These are phyloP conservation scores for Corythoichthys intestinalis DNA, from an alignment of 2,113 vertebrate species.

Conservation along the genomic window DNA sequence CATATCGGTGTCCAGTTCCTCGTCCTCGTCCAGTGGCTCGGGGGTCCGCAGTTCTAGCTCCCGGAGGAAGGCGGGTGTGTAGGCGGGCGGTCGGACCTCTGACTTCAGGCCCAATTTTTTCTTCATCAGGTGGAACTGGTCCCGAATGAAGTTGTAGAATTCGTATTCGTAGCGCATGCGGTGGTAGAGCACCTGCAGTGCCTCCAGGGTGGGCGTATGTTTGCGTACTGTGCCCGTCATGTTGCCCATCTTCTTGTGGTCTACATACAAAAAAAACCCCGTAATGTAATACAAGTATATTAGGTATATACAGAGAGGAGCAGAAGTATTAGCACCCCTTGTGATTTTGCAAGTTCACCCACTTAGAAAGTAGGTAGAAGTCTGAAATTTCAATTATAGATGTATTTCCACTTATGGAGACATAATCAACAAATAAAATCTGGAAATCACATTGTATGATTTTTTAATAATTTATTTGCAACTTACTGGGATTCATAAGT, in stretches of 20 bases:
- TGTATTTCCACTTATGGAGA: too few species aligned
- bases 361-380: too few species aligned
- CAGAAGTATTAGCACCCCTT: too few species aligned
- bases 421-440: too few species aligned
- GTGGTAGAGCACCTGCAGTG: conserved; percentile 91
- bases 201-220: conserved; percentile 87
- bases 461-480: too few species aligned
- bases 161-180: conserved; percentile 95
- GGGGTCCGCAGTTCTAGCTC: conserved; percentile 85
- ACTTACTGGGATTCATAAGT: too few species aligned
- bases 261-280: conserved; percentile 60
- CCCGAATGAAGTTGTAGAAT: conserved; percentile 94
- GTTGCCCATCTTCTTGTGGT: conserved; percentile 93
- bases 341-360: too few species aligned
- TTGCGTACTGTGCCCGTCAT: conserved; percentile 96
- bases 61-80: conserved; percentile 73
- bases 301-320: too few species aligned
- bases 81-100: conserved; percentile 52
- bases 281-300: too few species aligned
- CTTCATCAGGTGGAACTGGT: conserved; percentile 94
- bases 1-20: conserved; percentile 81
- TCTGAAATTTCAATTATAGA: too few species aligned
- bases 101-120: conserved; percentile 94
- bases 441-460: too few species aligned
- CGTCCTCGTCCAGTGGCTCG: conserved; percentile 84